Conservation (phyloP, 2,797 vertebrate genomes). For the Manis javanica region DNA sequence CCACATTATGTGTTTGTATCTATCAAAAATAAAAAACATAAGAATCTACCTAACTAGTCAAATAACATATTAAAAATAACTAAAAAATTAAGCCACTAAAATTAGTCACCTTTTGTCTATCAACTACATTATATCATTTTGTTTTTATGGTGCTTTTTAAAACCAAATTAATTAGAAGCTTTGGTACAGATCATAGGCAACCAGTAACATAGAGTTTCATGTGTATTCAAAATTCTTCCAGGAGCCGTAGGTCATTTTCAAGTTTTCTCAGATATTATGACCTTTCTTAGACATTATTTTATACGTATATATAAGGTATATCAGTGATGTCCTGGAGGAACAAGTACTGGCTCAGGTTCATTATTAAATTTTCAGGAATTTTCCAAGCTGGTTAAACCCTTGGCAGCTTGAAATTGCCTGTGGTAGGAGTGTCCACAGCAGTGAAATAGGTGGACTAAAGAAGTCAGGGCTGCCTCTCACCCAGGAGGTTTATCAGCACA, state of each 20-base stretch:
- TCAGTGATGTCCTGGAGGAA: too few species aligned
- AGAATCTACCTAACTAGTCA: neutral
- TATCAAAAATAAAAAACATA: neutral
- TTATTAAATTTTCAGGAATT: neutral
- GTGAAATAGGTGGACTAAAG: neutral
- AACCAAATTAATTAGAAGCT: slow-evolving; percentile 2
- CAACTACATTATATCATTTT: neutral
- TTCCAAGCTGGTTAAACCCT: neutral
- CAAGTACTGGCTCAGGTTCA: neutral
- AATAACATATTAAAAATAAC: neutral
- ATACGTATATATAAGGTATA: neutral
- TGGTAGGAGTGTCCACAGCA: neutral
- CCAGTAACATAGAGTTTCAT: neutral
- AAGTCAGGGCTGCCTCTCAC: neutral
- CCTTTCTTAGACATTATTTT: too few species aligned
- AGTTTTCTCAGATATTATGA: neutral
- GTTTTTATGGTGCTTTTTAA: neutral
- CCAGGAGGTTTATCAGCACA: neutral
- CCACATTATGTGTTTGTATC: neutral
- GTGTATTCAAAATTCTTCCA: neutral
- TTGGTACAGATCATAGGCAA: neutral
- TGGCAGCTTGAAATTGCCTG: neutral
- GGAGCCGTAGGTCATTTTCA: neutral
- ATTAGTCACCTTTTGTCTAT: neutral
- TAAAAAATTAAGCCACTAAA: slow-evolving; percentile 5